phyloP scores from a whole-genome alignment of 1,140 invertebrate genomes.

The Drosophila subpulchrella region DNA sequence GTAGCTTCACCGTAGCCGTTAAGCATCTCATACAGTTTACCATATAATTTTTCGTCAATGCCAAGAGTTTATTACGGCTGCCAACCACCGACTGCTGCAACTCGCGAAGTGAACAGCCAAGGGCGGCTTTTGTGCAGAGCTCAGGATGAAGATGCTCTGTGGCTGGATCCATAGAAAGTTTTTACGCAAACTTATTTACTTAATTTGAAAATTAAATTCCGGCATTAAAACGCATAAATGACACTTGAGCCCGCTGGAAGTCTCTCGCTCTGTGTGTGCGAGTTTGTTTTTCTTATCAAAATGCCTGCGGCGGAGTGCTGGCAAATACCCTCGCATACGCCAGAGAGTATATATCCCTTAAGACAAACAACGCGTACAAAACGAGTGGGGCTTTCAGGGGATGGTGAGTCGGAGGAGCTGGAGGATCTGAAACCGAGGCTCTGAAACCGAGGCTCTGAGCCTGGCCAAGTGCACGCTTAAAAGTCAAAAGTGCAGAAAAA shows the following conservation, averaged over 20 bases:
- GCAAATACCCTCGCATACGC: slow-evolving; percentile 58
- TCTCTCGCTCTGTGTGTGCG: slow-evolving; percentile 6
- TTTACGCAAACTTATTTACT: slow-evolving; percentile 71
- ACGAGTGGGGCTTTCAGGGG: slow-evolving; percentile 40
- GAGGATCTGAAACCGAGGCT: slow-evolving; percentile 25
- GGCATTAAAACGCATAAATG: slow-evolving; percentile 82
- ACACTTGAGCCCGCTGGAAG: slow-evolving; percentile 64
- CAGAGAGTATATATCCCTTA: slow-evolving; percentile 72
- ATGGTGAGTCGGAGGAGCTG: slow-evolving; percentile 19
- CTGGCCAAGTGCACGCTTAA: slow-evolving; percentile 80
- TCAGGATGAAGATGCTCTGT: slow-evolving; percentile 4
- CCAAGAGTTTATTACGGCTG: slow-evolving; percentile 41
- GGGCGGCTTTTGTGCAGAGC: slow-evolving; percentile 12
- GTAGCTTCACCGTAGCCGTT: slow-evolving; percentile 12
- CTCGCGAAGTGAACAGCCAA: slow-evolving; percentile 37
- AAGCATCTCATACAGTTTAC: slow-evolving; percentile 27
- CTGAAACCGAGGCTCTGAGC: slow-evolving; percentile 13
- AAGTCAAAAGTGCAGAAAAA: slow-evolving; percentile 82
- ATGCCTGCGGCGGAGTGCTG: slow-evolving; percentile 77
- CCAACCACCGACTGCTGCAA: slow-evolving; percentile 1
- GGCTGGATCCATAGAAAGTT: slow-evolving; percentile 42
- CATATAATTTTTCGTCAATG: slow-evolving; percentile 49
- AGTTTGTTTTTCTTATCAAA: slow-evolving; percentile 83
- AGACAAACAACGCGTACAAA: slow-evolving; percentile 79
- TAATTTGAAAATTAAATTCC: slow-evolving; percentile 83